A percentile compares a stretch with the other conserved stretches of the same genome.
Conservation (phyloP, 2,888 invertebrate species). For the Camponotus fellah region DNA sequence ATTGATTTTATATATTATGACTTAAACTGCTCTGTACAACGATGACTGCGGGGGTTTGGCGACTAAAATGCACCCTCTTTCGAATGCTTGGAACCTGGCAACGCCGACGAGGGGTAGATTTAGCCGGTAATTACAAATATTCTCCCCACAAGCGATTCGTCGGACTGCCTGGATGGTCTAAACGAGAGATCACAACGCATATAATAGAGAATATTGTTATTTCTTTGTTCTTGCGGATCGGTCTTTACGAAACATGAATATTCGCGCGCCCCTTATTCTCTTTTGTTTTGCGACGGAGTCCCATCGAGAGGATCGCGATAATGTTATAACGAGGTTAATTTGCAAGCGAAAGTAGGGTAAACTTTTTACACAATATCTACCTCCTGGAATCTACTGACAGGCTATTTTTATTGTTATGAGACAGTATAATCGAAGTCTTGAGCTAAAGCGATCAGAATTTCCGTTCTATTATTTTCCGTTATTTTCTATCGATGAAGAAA, state of each 20-base stretch:
- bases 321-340: conserved; percentile 49
- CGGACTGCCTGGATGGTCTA: conserved; percentile 62
- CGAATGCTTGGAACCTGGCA: conserved; percentile 60
- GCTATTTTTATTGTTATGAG: conserved; percentile 46
- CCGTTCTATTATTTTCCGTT: not conserved
- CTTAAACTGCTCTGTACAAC: conserved; percentile 65
- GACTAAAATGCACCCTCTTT: conserved; percentile 73
- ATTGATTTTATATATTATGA: conserved; percentile 71
- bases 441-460: conserved; percentile 12
- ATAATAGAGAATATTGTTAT: conserved; percentile 22
- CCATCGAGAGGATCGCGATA: conserved; percentile 22
- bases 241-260: conserved; percentile 39
- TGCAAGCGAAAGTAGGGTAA: conserved; percentile 52
- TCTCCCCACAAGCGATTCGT: conserved; percentile 62
- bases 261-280: conserved; percentile 21
- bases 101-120: conserved; percentile 71
- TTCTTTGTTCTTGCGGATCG: conserved; percentile 17
- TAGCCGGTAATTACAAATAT: conserved; percentile 74
- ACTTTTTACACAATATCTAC: conserved; percentile 39
- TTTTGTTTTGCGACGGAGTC: conserved; percentile 1
- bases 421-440: conserved; percentile 29
- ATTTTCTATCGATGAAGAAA: not conserved
- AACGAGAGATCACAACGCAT: conserved; percentile 50
- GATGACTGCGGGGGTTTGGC: conserved; percentile 71
- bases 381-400: conserved; percentile 9